Evolutionary conservation across 1,140 invertebrate species (phyloP).

Genomic region (Wasmannia auropunctata): DNA sequence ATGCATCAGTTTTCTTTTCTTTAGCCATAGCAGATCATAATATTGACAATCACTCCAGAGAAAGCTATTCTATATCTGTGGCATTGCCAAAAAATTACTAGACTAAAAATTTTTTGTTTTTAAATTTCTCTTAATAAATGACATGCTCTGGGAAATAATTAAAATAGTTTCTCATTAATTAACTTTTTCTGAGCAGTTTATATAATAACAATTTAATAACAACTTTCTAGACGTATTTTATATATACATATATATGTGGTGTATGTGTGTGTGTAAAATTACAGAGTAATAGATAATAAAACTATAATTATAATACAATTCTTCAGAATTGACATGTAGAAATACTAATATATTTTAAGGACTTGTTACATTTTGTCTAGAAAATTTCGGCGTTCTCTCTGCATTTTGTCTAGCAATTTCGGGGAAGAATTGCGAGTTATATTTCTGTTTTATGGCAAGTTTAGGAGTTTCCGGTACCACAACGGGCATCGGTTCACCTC

Average conservation of each 20-base stretch:
- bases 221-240: not conserved
- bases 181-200: not conserved
- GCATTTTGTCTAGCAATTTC: constrained; percentile 93
- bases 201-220: constrained; percentile 23
- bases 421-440: constrained; percentile 97
- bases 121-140: too few relatives aligned
- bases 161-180: too few relatives aligned
- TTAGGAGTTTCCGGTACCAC: constrained; percentile 70
- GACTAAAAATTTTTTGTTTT: too few relatives aligned
- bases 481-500: constrained; percentile 82
- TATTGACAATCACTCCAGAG: too few relatives aligned
- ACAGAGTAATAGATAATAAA: constrained; percentile 23
- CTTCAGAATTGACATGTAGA: not conserved
- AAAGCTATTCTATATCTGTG: too few relatives aligned
- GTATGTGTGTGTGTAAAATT: too few relatives aligned
- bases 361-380: constrained; percentile 23
- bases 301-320: not conserved
- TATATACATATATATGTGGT: not conserved
- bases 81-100: too few relatives aligned
- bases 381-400: constrained; percentile 77
- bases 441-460: constrained; percentile 88
- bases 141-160: too few relatives aligned
- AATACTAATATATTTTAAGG: not conserved
- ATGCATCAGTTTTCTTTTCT: too few relatives aligned
- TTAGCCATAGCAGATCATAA: too few relatives aligned